Evolutionary conservation across 2,113 vertebrate genomes (phyloP), one percentile per base, ranked within the genome.

Genomic region (Burhinus bistriatus): DNA sequence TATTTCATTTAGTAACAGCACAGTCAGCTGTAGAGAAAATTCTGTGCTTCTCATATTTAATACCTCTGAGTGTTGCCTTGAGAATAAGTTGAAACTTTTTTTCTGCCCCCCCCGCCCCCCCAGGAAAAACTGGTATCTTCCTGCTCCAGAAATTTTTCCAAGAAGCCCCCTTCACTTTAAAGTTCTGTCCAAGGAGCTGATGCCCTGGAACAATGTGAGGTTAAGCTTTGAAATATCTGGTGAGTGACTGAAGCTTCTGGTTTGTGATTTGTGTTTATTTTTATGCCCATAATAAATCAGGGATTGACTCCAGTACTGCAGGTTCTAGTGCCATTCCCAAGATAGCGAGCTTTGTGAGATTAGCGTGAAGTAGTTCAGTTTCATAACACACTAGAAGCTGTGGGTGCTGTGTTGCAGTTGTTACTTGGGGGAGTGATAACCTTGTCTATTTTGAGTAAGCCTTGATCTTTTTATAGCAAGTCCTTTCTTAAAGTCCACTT

Each of bases 61-160:
- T 69, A 78, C 17, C 11, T 77, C 12, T 73, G 30, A 69, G 58
- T 95, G 42, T 73, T 82, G 54, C 65, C 66, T 6, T 82, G 57
- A 83, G 20, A 55, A 21, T 45, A 70, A 71, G 36, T 40, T 93
- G n/a, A 40, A 62, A 15, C 11, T 8, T n/a, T 4, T 5, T 40
- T 23, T 19, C 27, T 12, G 6, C 15, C 10, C 5, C 29, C 18
- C 25, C 59, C 40, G 40, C 18, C 25, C 59, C 19, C 6, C 42
- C 81, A 99, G 99, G 97, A 99, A 99, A 97, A 99, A 98, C 97
- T 99, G 99, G 99, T 99, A 99, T 97, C 98, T 99, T 85, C 99
- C 99, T 42, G 99, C 98, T 47, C 91, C 99, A 47, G 97, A 98
- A 79, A 96, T 99, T 95, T 97, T 98, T 91, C 99, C 98, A 38